These are phyloP conservation scores for Leucophenga maculata DNA, from an alignment of 2,888 invertebrate species.

Conservation along the genomic window DNA sequence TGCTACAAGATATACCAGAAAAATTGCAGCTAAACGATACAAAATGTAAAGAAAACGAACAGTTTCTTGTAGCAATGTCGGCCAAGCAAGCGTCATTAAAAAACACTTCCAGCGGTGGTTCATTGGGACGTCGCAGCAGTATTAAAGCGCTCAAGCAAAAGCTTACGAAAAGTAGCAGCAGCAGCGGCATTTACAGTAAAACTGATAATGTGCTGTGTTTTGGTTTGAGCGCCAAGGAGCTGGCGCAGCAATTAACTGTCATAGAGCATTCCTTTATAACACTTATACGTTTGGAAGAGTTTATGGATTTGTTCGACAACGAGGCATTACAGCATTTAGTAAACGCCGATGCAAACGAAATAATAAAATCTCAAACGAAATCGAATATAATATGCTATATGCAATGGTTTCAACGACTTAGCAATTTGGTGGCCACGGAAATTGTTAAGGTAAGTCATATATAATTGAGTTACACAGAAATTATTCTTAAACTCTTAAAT, in stretches of 20 bases:
- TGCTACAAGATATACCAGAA: constrained; percentile 77
- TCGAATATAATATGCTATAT: constrained; percentile 78
- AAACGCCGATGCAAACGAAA: constrained; percentile 58
- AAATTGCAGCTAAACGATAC: constrained; percentile 28
- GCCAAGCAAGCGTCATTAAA: not conserved
- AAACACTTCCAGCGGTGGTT: constrained; percentile 37
- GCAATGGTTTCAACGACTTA: constrained; percentile 96
- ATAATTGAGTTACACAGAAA: not conserved
- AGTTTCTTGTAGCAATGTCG: constrained; percentile 45
- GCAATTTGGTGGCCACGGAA: constrained; percentile 94
- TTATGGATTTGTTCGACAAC: constrained; percentile 88
- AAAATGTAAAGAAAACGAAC: constrained; percentile 73
- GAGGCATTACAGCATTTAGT: constrained; percentile 78
- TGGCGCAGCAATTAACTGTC: constrained; percentile 94
- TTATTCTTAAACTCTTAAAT: not conserved
- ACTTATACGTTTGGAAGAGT: constrained; percentile 96
- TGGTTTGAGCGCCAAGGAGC: constrained; percentile 82
- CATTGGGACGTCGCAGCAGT: constrained; percentile 55
- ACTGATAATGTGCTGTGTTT: constrained; percentile 76
- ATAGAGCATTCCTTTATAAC: constrained; percentile 93
- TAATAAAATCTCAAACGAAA: constrained; percentile 78
- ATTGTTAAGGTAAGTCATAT: constrained; percentile 84
- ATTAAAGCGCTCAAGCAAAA: constrained; percentile 73
- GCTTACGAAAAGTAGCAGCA: constrained; percentile 5
- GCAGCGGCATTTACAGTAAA: constrained; percentile 47